A percentile compares a stretch with the other conserved stretches of the same genome.
phyloP scores from a whole-genome alignment of 2,888 invertebrate genomes.

The Cyaniris semiargus region DNA sequence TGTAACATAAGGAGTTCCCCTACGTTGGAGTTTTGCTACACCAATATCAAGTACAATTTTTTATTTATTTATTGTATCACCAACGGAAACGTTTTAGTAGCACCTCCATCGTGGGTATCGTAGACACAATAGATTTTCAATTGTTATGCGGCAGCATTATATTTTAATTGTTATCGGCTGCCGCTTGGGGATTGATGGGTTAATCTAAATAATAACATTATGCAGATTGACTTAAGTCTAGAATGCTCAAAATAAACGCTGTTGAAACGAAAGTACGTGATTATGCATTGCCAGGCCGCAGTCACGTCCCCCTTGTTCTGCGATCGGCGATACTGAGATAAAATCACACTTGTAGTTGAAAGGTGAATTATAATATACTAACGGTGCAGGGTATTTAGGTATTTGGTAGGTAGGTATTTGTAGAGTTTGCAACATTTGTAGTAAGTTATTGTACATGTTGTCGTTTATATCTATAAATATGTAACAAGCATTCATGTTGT shows the following conservation, averaged over 20 bases:
- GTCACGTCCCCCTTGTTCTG: conserved; percentile 27
- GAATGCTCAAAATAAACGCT: conserved; percentile 5
- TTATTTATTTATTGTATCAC: neutral
- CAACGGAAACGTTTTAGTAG: neutral
- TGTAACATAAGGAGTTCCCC: neutral
- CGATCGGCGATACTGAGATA: conserved; percentile 26
- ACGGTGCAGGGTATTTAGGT: neutral
- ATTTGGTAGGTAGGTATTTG: neutral
- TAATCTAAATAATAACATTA: neutral
- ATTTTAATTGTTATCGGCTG: too few species aligned
- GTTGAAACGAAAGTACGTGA: conserved; percentile 3
- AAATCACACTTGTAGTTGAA: conserved; percentile 28
- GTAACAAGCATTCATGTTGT: too few species aligned
- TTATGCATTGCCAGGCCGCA: conserved; percentile 24
- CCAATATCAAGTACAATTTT: neutral
- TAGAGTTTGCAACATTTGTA: neutral
- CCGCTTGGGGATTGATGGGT: too few species aligned
- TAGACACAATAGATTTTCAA: too few species aligned
- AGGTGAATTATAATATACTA: neutral
- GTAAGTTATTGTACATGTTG: neutral
- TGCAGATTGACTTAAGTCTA: neutral
- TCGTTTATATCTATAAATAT: too few species aligned
- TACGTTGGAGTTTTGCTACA: neutral
- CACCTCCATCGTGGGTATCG: too few species aligned
- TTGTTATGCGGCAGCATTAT: too few species aligned